Evolutionary conservation across 2,113 vertebrate species (phyloP).

Genomic region (cat (Felis catus)): DNA sequence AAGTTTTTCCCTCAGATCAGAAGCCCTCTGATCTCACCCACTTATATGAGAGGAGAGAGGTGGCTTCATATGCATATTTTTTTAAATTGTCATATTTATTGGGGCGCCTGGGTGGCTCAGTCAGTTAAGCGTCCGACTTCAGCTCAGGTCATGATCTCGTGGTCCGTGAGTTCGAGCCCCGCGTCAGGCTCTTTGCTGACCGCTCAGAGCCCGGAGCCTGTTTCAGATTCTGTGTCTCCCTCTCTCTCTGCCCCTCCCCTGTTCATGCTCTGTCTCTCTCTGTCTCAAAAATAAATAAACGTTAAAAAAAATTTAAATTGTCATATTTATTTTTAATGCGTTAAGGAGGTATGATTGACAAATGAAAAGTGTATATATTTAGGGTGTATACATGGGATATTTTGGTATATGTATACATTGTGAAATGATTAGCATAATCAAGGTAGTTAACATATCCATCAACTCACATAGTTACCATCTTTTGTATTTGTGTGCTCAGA

Average conservation of each 20-base stretch:
- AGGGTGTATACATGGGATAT: neutral
- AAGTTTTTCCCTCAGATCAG: neutral
- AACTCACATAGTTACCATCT: neutral
- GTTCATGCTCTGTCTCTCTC: too few relatives aligned
- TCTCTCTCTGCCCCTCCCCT: too few relatives aligned
- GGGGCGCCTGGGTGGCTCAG: too few relatives aligned
- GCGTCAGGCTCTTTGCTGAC: too few relatives aligned
- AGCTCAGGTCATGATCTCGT: too few relatives aligned
- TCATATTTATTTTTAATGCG: neutral
- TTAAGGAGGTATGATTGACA: neutral
- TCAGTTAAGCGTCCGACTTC: too few relatives aligned
- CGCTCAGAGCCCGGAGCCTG: too few relatives aligned
- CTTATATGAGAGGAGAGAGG: neutral
- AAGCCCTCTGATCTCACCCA: neutral
- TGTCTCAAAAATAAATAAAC: too few relatives aligned
- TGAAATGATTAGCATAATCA: neutral
- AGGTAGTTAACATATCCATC: neutral
- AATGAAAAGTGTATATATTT: neutral
- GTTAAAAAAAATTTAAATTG: neutral
- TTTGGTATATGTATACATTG: neutral
- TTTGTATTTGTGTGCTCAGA: neutral
- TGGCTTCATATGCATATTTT: neutral
- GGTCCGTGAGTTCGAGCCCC: too few relatives aligned
- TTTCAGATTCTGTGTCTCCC: too few relatives aligned
- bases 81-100: neutral